Conservation (phyloP, 2,113 vertebrate genomes). For the Tricholaema leucomelas region DNA sequence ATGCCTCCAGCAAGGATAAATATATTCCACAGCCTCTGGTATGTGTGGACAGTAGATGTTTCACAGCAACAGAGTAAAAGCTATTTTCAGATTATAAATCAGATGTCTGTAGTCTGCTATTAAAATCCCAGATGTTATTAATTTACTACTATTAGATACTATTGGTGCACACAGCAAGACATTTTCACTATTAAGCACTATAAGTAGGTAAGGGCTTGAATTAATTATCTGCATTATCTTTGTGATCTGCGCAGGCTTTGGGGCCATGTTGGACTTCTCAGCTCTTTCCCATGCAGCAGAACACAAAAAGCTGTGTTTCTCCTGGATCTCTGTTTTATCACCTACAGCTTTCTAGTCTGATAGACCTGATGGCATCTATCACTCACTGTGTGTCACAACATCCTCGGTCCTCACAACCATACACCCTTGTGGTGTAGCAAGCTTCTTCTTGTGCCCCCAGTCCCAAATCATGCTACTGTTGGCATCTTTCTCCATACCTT, state of each 20-base stretch:
- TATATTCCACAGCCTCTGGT: background rate
- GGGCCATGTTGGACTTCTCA: background rate
- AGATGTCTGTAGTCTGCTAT: background rate
- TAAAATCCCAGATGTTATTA: background rate
- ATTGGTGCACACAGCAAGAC: background rate
- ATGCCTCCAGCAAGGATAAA: slow-evolving; percentile 14
- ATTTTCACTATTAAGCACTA: background rate
- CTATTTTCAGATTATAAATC: slow-evolving; percentile 9
- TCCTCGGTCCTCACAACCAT: fast-evolving
- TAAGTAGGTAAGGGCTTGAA: background rate
- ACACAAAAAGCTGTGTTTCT: background rate
- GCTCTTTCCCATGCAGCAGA: background rate
- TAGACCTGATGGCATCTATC: background rate
- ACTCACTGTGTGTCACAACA: background rate
- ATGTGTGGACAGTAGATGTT: background rate
- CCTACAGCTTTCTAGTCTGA: background rate
- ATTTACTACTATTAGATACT: background rate
- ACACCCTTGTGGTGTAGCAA: background rate
- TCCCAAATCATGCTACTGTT: background rate
- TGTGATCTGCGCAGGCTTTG: background rate
- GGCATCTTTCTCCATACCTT: background rate
- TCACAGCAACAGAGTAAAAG: background rate
- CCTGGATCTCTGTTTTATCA: background rate
- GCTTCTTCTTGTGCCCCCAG: background rate
- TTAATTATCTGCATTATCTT: background rate